These are phyloP conservation scores for Phaedon cochleariae DNA, from an alignment of 2,888 invertebrate genomes.

Conservation along the genomic window DNA sequence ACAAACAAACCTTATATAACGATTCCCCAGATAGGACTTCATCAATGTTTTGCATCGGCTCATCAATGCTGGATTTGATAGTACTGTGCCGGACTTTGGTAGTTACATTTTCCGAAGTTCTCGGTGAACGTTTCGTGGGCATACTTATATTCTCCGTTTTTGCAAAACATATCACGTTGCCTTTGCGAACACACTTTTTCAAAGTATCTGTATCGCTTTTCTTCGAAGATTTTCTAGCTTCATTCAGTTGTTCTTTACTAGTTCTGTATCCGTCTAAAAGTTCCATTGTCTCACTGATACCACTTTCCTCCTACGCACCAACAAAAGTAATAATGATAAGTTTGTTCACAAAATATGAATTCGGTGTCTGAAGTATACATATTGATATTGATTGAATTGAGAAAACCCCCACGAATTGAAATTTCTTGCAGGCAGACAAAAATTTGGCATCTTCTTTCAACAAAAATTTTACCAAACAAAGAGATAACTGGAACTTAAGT, in stretches of 20 bases:
- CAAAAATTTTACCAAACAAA: too few species aligned
- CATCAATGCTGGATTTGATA: neutral
- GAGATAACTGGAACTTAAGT: too few species aligned
- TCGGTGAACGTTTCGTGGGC: slow-evolving; percentile 29
- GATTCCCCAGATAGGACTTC: slow-evolving; percentile 47
- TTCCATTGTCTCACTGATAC: too few species aligned
- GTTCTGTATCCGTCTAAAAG: neutral
- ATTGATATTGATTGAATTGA: too few species aligned
- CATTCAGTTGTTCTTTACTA: neutral
- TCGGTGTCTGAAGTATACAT: too few species aligned
- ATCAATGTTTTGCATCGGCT: neutral
- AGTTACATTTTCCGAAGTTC: neutral
- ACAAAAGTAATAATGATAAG: too few species aligned
- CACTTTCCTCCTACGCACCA: too few species aligned
- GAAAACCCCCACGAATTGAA: too few species aligned
- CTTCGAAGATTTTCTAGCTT: neutral
- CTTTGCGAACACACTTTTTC: slow-evolving; percentile 39
- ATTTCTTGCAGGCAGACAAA: too few species aligned
- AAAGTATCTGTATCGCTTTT: neutral
- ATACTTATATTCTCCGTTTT: slow-evolving; percentile 43
- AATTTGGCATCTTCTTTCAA: too few species aligned
- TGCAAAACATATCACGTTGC: slow-evolving; percentile 43
- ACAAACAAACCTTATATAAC: slow-evolving; percentile 43
- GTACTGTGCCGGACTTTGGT: neutral
- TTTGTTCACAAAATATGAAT: too few species aligned